Evolutionary conservation across 2,888 invertebrate genomes (phyloP).

Genomic region (Torymus tubicola): DNA sequence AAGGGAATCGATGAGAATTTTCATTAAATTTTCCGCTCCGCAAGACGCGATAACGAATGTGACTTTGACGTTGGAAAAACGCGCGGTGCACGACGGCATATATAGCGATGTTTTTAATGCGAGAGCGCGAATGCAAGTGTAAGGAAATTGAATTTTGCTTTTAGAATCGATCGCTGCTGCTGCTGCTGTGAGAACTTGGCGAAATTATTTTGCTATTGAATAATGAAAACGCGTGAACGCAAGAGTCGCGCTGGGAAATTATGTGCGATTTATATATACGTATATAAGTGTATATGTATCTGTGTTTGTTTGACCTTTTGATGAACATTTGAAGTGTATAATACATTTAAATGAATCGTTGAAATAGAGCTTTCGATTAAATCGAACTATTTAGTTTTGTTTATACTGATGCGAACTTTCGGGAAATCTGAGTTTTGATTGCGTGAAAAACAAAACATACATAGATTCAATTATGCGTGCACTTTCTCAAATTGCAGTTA

Average conservation of each 20-base stretch:
- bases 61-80: slow-evolving; percentile 21
- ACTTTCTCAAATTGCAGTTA: no score
- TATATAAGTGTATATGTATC: no score
- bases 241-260: slow-evolving; percentile 2
- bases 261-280: not conserved
- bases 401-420: no score
- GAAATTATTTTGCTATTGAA: slow-evolving; percentile 24
- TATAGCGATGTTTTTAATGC: slow-evolving; percentile 57
- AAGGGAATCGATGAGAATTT: slow-evolving; percentile 43
- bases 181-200: not conserved
- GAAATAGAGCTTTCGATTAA: no score
- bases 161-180: slow-evolving; percentile 27
- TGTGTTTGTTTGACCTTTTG: no score
- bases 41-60: slow-evolving; percentile 33
- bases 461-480: no score
- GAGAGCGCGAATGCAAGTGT: slow-evolving; percentile 6
- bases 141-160: slow-evolving; percentile 46
- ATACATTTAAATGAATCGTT: no score
- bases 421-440: no score
- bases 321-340: no score
- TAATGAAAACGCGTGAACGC: not conserved
- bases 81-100: not conserved
- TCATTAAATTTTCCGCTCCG: slow-evolving; percentile 48
- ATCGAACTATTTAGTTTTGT: no score
- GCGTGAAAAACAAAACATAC: no score